Conservation (phyloP, 2,888 invertebrate genomes). For the Sphaeridia pumilis region DNA sequence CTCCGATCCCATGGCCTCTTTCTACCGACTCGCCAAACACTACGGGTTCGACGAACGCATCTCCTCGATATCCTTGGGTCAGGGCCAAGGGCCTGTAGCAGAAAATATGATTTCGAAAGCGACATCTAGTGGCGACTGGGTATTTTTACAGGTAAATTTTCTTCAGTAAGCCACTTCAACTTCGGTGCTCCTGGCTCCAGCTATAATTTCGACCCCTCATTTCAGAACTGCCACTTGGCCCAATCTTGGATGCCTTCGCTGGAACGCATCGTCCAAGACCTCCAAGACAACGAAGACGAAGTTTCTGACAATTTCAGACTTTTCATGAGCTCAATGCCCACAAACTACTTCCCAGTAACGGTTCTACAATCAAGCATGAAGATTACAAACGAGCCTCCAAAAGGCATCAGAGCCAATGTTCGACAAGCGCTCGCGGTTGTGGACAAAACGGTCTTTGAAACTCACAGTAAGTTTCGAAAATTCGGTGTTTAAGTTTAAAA, state of each 20-base stretch:
- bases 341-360: constrained; percentile 71
- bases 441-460: constrained; percentile 65
- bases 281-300: constrained; percentile 53
- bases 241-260: constrained; percentile 83
- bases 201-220: constrained; percentile 17
- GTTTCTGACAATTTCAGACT: constrained; percentile 65
- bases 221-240: constrained; percentile 84
- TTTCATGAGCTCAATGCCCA: constrained; percentile 82
- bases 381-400: constrained; percentile 88
- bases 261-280: constrained; percentile 62
- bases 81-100: constrained; percentile 81
- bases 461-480: constrained; percentile 60
- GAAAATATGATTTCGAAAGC: constrained; percentile 65
- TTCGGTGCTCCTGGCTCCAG: not conserved
- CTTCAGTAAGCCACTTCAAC: no score
- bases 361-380: constrained; percentile 87
- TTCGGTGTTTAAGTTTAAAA: no score
- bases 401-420: constrained; percentile 78
- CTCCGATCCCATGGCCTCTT: constrained; percentile 74
- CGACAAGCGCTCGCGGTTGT: constrained; percentile 69
- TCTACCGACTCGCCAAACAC: constrained; percentile 66
- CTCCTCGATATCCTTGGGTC: constrained; percentile 75
- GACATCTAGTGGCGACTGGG: constrained; percentile 66
- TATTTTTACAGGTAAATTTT: constrained; percentile 70
- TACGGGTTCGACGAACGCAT: constrained; percentile 57